phyloP scores from a whole-genome alignment of 2,797 vertebrate species.

The Thamnophis elegans region DNA sequence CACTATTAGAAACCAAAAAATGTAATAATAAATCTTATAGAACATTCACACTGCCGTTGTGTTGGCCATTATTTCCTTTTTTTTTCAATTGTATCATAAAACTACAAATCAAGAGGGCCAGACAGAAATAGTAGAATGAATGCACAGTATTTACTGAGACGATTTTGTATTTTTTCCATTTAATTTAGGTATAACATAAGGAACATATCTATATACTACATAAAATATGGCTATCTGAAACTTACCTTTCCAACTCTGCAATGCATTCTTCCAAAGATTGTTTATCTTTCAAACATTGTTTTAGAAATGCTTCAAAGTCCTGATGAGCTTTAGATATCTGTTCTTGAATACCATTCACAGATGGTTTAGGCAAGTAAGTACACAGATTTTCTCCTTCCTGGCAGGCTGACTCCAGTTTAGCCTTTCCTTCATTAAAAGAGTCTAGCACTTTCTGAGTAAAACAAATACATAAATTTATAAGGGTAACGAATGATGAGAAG shows the following conservation, averaged over 20 bases:
- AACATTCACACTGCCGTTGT: not conserved
- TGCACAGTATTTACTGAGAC: not conserved
- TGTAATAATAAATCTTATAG: not conserved
- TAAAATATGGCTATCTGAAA: not conserved
- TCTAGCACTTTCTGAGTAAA: conserved; percentile 80
- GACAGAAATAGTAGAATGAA: not conserved
- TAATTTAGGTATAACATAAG: not conserved
- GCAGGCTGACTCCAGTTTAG: conserved; percentile 83
- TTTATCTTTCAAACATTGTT: conserved; percentile 86
- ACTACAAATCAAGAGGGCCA: not conserved
- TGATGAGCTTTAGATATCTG: conserved; percentile 87
- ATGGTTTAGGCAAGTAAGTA: conserved; percentile 84
- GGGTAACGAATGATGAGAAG: not conserved
- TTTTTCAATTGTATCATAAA: not conserved
- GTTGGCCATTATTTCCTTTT: not conserved
- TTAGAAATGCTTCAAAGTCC: conserved; percentile 88
- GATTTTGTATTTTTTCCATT: not conserved
- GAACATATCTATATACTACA: not conserved
- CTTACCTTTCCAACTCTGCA: conserved; percentile 77
- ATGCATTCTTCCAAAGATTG: conserved; percentile 86
- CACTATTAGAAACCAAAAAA: not conserved
- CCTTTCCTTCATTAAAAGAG: conserved; percentile 83
- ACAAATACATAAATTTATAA: not conserved
- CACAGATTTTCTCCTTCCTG: conserved; percentile 89
- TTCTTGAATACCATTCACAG: conserved; percentile 85